Base-by-base conservation (phyloP, 2,888 invertebrate species). In the Drosophila anomelani region DNA sequence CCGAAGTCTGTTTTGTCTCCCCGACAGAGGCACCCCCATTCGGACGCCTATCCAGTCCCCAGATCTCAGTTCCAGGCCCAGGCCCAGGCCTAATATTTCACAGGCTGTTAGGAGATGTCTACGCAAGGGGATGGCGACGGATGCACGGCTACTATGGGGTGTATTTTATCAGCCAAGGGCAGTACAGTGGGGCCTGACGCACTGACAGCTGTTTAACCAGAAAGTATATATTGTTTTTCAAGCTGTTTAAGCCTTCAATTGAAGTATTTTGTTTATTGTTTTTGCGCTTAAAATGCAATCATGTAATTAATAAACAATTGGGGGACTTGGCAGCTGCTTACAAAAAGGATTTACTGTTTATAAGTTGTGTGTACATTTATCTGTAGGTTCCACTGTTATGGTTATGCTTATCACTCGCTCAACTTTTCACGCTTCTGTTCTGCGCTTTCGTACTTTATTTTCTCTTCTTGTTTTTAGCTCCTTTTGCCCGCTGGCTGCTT, bases 81-180 rank as follows among this genome's bases (percentile, higher is more conserved):
- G 66, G 58, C 51, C 15, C 55, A 60, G 61, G 55, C 51, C 63
- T 38, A 58, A 75, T 72, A 74, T 70, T 79, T 81, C 74, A 68
- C 76, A 81, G 75, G 54, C 61, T 63, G 76, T 79, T 79, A 63
- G 75, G 74, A 77, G 64, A 80, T 70, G 20, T 38, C 26, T 26
- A 26, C 26, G 26, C 26, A 26, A 26, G 26, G 26, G 26, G 39
- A 34, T 54, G 36, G 34, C 49, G 32, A 13, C 20, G 32, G 49
- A 49, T 20, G 13, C 47, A 17, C 23, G 34, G 23, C 20, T 51
- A 53, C 51, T 23, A 36, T 26, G 67, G 38, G 44, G 20, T 47
- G 56, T 47, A 20, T 26, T 56, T 29, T 36, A 23, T 41, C 43
- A 41, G 47, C 41, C 47, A 49, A 49, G 44, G 39, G 17, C 53